These are phyloP conservation scores for Papilio dardanus DNA, from an alignment of 1,140 invertebrate species.

Conservation along the genomic window DNA sequence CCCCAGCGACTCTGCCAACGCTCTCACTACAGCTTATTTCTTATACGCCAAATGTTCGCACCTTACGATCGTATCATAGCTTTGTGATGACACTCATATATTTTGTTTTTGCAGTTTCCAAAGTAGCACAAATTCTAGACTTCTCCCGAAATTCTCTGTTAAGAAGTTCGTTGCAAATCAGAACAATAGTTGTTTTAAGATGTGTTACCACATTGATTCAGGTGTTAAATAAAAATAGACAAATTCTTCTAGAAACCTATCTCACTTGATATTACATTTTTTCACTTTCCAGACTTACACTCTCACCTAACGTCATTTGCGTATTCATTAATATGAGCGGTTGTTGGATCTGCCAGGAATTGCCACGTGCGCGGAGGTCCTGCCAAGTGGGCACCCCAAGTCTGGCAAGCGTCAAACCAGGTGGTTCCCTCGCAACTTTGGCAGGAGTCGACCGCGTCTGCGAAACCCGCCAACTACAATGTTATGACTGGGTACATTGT, in stretches of 20 bases:
- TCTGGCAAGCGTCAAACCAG: slow-evolving; percentile 49
- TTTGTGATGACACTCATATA: slow-evolving; percentile 65
- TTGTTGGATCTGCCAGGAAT: slow-evolving; percentile 38
- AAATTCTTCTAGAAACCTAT: too few relatives aligned
- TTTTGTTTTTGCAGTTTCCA: slow-evolving; percentile 59
- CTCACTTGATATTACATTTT: too few relatives aligned
- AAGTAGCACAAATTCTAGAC: too few relatives aligned
- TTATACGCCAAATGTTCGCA: slow-evolving; percentile 72
- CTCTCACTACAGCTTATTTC: slow-evolving; percentile 67
- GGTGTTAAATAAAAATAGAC: too few relatives aligned
- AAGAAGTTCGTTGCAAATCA: too few relatives aligned
- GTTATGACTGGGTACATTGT: slow-evolving; percentile 65
- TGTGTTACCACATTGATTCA: too few relatives aligned
- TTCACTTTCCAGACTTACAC: too few relatives aligned
- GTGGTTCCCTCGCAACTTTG: slow-evolving; percentile 53
- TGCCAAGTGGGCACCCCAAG: slow-evolving; percentile 47
- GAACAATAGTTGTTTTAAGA: too few relatives aligned
- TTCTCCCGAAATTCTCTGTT: too few relatives aligned
- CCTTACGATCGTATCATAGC: slow-evolving; percentile 63
- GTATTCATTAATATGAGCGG: slow-evolving; percentile 13
- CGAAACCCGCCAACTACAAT: slow-evolving; percentile 56
- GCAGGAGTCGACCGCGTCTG: slow-evolving; percentile 48
- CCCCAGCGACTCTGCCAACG: slow-evolving; percentile 66
- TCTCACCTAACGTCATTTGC: too few relatives aligned
- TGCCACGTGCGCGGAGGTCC: slow-evolving; percentile 41